Base-by-base conservation (phyloP, 1,140 invertebrate species). In the Contarinia nasturtii region DNA sequence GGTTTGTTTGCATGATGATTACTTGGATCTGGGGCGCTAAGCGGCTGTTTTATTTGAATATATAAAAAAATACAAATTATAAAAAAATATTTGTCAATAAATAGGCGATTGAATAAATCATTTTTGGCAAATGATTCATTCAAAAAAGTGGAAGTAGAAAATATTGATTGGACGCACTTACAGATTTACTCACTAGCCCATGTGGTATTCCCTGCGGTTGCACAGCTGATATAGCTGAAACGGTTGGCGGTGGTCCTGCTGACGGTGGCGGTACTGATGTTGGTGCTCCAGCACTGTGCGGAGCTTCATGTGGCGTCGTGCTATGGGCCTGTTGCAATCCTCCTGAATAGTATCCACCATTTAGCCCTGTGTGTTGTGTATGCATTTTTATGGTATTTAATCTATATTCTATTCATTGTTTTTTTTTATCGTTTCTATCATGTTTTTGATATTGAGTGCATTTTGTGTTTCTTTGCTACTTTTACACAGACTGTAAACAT, bases 251-350 rank as follows among this genome's bases (percentile, higher is more conserved):
- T 48, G 50, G 58, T 49, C 54, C 55, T 22, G 55, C 60, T 52
- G 58, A 66, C 44, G 65, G 69, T 53, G 67, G 67, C 51, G 65
- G 67, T 34, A 62, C 64, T 38, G 57, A 57, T 51, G 63, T 64
- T 50, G 63, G 67, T 46, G 64, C 67, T 52, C 73, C 54, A 54
- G 68, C 60, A 63, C 74, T 70, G 60, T 74, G 67, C 61, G 76
- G 72, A 58, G 72, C 73, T 66, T 82, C 79, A 61, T 80, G 79
- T 52, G 79, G 75, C 53, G 78, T 82, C 57, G 79, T 81, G 55
- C 77, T 80, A 61, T 81, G 79, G 50, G 78, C 79, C 67, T 80
- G 79, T 67, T 82, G 79, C 54, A 79, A 66, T 55, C 74, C 67
- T 58, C 76, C 76, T 58, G 74, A 69, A 65, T 80, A 80, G 66